Percentiles rank a stretch among this genome's conserved stretches.
Evolutionary conservation across 2,797 vertebrate species (phyloP).

Genomic region (Leptoclinus maculatus): DNA sequence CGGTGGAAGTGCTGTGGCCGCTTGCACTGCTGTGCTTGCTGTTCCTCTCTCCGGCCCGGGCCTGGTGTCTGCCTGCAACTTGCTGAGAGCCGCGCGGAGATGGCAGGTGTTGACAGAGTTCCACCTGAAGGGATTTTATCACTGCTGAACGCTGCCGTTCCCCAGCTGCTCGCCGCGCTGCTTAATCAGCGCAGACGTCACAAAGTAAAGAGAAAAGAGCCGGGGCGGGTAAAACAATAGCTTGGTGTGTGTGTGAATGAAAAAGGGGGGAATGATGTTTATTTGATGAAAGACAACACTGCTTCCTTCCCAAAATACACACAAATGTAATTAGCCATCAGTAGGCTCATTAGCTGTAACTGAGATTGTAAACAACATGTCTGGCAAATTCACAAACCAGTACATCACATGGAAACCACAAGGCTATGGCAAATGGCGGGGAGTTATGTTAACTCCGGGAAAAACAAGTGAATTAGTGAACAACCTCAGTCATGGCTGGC

Average conservation of each 20-base stretch:
- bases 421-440: background rate
- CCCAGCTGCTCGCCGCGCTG: constrained; percentile 63
- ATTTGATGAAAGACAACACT: constrained; percentile 33
- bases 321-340: constrained; percentile 57
- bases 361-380: constrained; percentile 48
- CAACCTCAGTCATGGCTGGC: background rate
- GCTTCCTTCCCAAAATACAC: constrained; percentile 58
- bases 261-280: background rate
- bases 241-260: background rate
- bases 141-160: constrained; percentile 35
- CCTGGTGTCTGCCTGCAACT: constrained; percentile 23
- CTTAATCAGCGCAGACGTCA: constrained; percentile 66
- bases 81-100: constrained; percentile 53
- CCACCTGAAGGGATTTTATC: constrained; percentile 75
- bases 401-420: constrained; percentile 11
- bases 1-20: constrained; percentile 46
- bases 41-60: constrained; percentile 37
- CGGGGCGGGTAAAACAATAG: constrained; percentile 1
- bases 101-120: constrained; percentile 80
- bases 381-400: constrained; percentile 32
- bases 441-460: background rate
- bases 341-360: constrained; percentile 47
- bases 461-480: constrained; percentile 7
- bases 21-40: constrained; percentile 49
- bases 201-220: constrained; percentile 47